Conservation (phyloP, 2,888 invertebrate genomes). For the Dynastes grantii region DNA sequence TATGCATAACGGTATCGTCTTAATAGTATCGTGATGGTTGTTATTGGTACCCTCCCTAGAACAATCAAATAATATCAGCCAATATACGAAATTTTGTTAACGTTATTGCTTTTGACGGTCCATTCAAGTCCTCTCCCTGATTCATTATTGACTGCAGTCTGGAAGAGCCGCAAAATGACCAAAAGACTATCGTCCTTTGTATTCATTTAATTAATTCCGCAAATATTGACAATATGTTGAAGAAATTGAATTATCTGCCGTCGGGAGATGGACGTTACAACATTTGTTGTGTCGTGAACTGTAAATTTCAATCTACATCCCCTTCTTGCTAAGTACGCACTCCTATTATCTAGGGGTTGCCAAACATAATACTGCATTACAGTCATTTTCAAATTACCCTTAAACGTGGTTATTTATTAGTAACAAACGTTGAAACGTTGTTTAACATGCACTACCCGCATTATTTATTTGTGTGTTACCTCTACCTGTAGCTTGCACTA, state of each 20-base stretch:
- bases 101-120: too few relatives aligned
- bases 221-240: slow-evolving; percentile 40
- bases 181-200: slow-evolving; percentile 30
- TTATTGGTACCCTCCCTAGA: too few relatives aligned
- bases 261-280: slow-evolving; percentile 5
- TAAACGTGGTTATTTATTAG: slow-evolving; percentile 3
- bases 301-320: slow-evolving; percentile 39
- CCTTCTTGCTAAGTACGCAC: slow-evolving; percentile 4
- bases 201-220: slow-evolving; percentile 32
- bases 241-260: slow-evolving; percentile 30
- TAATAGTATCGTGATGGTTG: too few relatives aligned
- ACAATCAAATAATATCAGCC: too few relatives aligned
- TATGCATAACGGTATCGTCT: too few relatives aligned
- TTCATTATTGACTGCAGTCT: slow-evolving; percentile 6
- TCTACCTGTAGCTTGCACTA: too few relatives aligned
- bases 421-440: too few relatives aligned
- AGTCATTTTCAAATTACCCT: slow-evolving; percentile 10
- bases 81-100: too few relatives aligned
- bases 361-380: slow-evolving; percentile 12
- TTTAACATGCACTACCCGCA: too few relatives aligned
- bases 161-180: slow-evolving; percentile 41
- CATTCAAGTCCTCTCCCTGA: too few relatives aligned
- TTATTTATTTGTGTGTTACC: too few relatives aligned
- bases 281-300: slow-evolving; percentile 43
- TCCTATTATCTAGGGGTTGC: slow-evolving; percentile 15